These are phyloP conservation scores for Spheniscus humboldti DNA, from an alignment of 2,797 vertebrate species.

Conservation along the genomic window DNA sequence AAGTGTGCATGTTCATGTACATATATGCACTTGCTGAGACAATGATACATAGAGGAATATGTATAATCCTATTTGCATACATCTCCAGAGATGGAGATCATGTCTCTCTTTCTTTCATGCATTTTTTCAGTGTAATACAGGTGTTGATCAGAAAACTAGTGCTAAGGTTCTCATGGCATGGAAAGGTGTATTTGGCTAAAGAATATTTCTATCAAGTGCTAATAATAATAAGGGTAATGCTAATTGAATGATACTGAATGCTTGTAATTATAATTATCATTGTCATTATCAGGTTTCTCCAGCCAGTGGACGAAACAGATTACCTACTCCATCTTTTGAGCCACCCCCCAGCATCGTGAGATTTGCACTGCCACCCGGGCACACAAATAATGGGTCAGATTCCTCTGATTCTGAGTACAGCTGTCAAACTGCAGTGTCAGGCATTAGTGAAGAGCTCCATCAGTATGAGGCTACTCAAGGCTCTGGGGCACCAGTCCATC, in stretches of 20 bases:
- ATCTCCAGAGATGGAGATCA: background rate
- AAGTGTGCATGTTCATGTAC: background rate
- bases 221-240: background rate
- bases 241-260: background rate
- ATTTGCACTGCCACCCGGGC: conserved; percentile 80
- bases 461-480: conserved; percentile 75
- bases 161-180: background rate
- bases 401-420: conserved; percentile 92
- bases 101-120: background rate
- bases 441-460: conserved; percentile 85
- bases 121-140: background rate
- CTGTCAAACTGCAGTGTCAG: conserved; percentile 86
- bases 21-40: background rate
- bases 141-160: background rate
- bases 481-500: conserved; percentile 54
- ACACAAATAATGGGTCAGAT: conserved; percentile 80
- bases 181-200: background rate
- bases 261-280: background rate
- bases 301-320: conserved; percentile 79
- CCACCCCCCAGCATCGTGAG: conserved; percentile 80
- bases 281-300: conserved; percentile 79
- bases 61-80: background rate
- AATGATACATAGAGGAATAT: background rate
- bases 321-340: conserved; percentile 85
- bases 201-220: background rate